Conservation (phyloP, 1,140 invertebrate genomes). For the silkworm (Bombyx mori) region ASM3026992v2 NC_085119.1:9760001-9760500, state of each 20-base stretch:
- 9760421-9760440: too few species aligned
- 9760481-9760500: too few species aligned
- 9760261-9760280: slow-evolving; percentile 35
- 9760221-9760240: slow-evolving; percentile 7
- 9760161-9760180: slow-evolving; percentile 18
- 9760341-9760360: slow-evolving; percentile 45
- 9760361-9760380: slow-evolving; percentile 9
- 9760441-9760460: too few species aligned
- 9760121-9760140: slow-evolving; percentile 54
- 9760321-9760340: slow-evolving; percentile 48
- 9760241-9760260: slow-evolving; percentile 9
- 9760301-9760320: slow-evolving; percentile 43
- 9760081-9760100: too few species aligned
- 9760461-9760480: too few species aligned
- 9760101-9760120: too few species aligned
- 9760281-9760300: slow-evolving; percentile 40
- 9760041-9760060: too few species aligned
- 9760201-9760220: slow-evolving; percentile 21
- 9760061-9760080: too few species aligned
- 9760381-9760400: too few species aligned
- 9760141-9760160: slow-evolving; percentile 32
- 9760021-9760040: too few species aligned
- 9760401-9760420: too few species aligned
- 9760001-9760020: too few species aligned
- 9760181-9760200: slow-evolving; percentile 39